Percentiles rank a stretch among this genome's conserved stretches.
These are phyloP conservation scores for Graptemys geographica DNA, from an alignment of 2,797 vertebrate species.

Conservation along the genomic window DNA sequence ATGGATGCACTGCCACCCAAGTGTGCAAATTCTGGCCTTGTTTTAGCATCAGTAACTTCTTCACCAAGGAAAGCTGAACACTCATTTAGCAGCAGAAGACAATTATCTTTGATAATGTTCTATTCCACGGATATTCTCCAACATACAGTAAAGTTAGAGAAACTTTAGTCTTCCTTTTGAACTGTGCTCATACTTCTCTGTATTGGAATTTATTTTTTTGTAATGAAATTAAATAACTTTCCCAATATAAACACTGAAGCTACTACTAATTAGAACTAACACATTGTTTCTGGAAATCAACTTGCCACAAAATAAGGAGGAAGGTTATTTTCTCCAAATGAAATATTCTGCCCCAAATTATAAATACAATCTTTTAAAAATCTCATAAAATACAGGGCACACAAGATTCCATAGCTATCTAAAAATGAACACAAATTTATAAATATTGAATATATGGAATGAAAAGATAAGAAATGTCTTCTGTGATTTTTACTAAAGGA, in stretches of 20 bases:
- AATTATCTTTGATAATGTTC: background rate
- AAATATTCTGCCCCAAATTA: background rate
- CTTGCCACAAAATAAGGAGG: background rate
- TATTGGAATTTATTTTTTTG: background rate
- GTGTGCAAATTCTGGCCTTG: background rate
- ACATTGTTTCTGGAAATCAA: background rate
- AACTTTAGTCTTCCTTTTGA: background rate
- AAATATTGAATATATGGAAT: background rate
- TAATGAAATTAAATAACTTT: background rate
- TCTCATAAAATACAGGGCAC: conserved; percentile 40
- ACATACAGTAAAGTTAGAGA: background rate
- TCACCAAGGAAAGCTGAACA: background rate
- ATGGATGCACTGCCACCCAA: background rate
- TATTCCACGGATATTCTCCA: background rate
- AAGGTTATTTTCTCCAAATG: background rate
- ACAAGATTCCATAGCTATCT: background rate
- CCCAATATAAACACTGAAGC: background rate
- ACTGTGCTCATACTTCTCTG: background rate
- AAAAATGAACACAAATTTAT: background rate
- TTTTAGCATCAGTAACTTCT: background rate
- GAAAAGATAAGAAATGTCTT: background rate
- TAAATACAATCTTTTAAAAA: conserved; percentile 23
- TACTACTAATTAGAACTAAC: background rate
- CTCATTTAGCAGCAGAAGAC: background rate
- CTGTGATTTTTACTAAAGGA: background rate